Conservation (phyloP, 2,888 invertebrate species). For the Cynaeus angustus region DNA sequence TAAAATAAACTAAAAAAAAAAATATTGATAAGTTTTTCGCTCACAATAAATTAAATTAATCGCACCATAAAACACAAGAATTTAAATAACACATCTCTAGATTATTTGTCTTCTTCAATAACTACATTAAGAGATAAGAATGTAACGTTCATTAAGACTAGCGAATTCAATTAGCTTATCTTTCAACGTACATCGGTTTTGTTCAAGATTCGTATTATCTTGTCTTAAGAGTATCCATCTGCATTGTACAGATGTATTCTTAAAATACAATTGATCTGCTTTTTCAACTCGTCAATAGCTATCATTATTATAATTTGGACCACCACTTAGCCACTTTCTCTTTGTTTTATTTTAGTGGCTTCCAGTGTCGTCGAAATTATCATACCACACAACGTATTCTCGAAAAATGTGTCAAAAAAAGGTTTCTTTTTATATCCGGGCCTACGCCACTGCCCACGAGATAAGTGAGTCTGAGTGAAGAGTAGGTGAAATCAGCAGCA, state of each 20-base stretch:
- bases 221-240: slow-evolving; percentile 1
- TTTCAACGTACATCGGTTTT: slow-evolving; percentile 39
- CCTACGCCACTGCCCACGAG: too few species aligned
- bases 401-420: too few species aligned
- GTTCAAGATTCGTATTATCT: slow-evolving; percentile 28
- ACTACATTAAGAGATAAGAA: slow-evolving; percentile 56
- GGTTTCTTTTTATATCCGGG: not conserved
- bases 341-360: not conserved
- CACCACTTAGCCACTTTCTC: slow-evolving; percentile 4
- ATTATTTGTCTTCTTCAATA: slow-evolving; percentile 52
- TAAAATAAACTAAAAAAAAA: slow-evolving; percentile 43
- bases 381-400: slow-evolving; percentile 2
- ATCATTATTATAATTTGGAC: slow-evolving; percentile 21
- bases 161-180: slow-evolving; percentile 59
- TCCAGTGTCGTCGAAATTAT: too few species aligned
- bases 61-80: slow-evolving; percentile 20
- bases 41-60: slow-evolving; percentile 28
- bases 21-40: slow-evolving; percentile 30
- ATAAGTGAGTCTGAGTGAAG: not conserved
- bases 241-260: too few species aligned
- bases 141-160: slow-evolving; percentile 52
- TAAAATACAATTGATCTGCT: slow-evolving; percentile 6
- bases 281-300: not conserved
- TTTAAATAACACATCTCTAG: slow-evolving; percentile 48
- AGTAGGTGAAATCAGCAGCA: slow-evolving; percentile 17